Evolutionary conservation across 2,113 vertebrate genomes (phyloP), one percentile per base, ranked within the genome.

Genomic region (Erythrocebus patas): DNA sequence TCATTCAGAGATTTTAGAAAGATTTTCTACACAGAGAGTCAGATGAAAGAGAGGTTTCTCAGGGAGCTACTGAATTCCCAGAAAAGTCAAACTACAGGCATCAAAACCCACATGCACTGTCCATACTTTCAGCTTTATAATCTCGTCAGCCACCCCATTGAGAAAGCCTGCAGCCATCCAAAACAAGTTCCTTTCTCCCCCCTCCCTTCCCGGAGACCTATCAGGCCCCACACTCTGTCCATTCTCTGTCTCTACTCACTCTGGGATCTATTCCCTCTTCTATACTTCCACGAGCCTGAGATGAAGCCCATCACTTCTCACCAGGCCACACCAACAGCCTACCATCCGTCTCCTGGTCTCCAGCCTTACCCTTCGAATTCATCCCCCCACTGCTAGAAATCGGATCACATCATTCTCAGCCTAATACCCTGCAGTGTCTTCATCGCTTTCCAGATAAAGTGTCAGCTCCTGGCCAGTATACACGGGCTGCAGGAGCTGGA

Each of bases 1-100:
- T 96, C 84, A 78, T 45, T 78, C 64, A 7, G 75, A 94, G 75
- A 91, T 93, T 96, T 89, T 43, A 80, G 88, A 80, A 88, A 85
- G 66, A 70, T 79, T 97, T 97, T 79, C 84, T 81, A 85, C 12
- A 40, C 20, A 0, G 23, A 81, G 30, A 78, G 17, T 68, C 80
- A 22, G 72, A 88, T 84, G 12, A 81, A 76, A 95, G 94, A 85
- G 43, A 85, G 32, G 6, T 55, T 83, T 95, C 93, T 95, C n/a
- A 92, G 30, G 59, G 81, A 96, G 55, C 52, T 81, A 61, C 89
- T 78, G n/a, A 55, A 25, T 68, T 95, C 59, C 84, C 73, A 61
- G 55, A 66, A 87, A 96, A 96, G 64, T 81, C 61, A 57, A 75
- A 70, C 78, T 40, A 61, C 2, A 35, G 27, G 57, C 95, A 88